Base-by-base conservation (phyloP, 2,888 invertebrate species). In the Ophioninae sp. region DNA sequence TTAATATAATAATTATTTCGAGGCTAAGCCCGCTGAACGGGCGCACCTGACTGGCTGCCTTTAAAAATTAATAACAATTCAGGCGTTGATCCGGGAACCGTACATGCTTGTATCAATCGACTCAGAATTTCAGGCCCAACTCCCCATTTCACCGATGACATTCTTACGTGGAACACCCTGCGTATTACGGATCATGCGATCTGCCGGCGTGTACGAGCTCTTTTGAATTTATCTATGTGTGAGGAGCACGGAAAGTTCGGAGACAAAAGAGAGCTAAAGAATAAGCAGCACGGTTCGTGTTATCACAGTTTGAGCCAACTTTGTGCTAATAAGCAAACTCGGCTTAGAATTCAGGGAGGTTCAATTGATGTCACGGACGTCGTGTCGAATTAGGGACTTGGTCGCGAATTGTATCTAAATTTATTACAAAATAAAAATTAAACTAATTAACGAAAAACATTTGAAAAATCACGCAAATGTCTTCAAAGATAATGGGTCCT, bases 121-220 rank as follows among this genome's bases (percentile, higher is more conserved):
- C n/a, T n/a, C n/a, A n/a, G n/a, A n/a, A n/a, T n/a, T n/a, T n/a
- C n/a, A n/a, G n/a, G n/a, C n/a, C n/a, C n/a, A n/a, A n/a, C n/a
- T n/a, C n/a, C n/a, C n/a, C n/a, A n/a, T n/a, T n/a, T n/a, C n/a
- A n/a, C n/a, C n/a, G n/a, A n/a, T n/a, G n/a, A n/a, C n/a, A n/a
- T n/a, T n/a, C n/a, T n/a, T n/a, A n/a, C n/a, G n/a, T n/a, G n/a
- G n/a, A n/a, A 23, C 37, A 76, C 61, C 64, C 64, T 63, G 59
- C 59, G 59, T 69, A 71, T 65, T 71, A 37, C n/a, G 56, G 17
- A 72, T 76, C 71, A 72, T 65, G 76, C 71, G 51, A 71, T 37
- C 44, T 41, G 59, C 13, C 58, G 2, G 23, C 17, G 51, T 64
- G 44, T 6, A 37, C 37, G 63, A 71, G 68, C 58, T 44, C 39